These are phyloP conservation scores for Gallinago undulata DNA, from an alignment of 2,113 vertebrate genomes.

Conservation along the genomic window DNA sequence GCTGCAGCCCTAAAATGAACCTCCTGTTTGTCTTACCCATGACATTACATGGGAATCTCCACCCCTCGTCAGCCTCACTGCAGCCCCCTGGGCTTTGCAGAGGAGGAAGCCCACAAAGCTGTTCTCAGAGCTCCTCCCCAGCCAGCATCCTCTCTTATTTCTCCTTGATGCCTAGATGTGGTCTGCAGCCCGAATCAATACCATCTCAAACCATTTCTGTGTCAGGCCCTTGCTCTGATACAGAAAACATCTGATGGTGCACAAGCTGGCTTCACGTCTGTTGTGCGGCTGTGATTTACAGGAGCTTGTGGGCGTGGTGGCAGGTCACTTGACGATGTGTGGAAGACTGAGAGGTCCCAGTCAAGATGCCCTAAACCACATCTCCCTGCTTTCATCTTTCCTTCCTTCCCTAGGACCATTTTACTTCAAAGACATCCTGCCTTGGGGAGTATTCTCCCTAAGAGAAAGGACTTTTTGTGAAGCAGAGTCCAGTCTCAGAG, in stretches of 20 bases:
- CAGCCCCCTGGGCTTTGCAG: neutral
- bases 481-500: neutral
- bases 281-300: neutral
- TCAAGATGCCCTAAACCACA: neutral
- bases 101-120: neutral
- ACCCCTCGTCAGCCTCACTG: neutral
- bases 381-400: neutral
- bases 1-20: neutral
- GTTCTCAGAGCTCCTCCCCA: neutral
- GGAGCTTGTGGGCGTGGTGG: too few relatives aligned
- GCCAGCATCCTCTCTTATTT: too few relatives aligned
- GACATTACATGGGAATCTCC: neutral
- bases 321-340: fast-evolving
- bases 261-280: neutral
- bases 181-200: neutral
- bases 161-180: neutral
- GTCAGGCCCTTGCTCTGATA: neutral
- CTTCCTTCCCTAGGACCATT: neutral
- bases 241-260: neutral
- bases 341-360: neutral
- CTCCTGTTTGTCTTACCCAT: neutral
- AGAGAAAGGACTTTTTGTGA: neutral
- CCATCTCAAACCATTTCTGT: neutral
- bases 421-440: neutral
- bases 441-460: neutral